Evolutionary conservation across 2,888 invertebrate species (phyloP).

Genomic region (Ditula angustiorana): DNA sequence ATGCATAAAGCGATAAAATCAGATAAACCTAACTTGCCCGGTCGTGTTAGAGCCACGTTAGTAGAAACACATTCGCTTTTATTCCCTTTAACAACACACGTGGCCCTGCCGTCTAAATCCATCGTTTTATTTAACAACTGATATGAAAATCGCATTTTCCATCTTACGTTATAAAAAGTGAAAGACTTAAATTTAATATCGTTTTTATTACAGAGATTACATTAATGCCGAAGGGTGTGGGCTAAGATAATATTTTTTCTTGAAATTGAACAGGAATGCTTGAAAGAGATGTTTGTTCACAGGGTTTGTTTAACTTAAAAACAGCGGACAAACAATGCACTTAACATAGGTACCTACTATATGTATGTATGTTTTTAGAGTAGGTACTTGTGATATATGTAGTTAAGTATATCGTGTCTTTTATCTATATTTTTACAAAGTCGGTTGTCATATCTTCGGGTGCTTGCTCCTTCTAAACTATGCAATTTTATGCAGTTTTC

Average conservation of each 20-base stretch:
- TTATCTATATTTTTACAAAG: too few relatives aligned
- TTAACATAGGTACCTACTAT: too few relatives aligned
- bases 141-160: slow-evolving; percentile 79
- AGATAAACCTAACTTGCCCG: too few relatives aligned
- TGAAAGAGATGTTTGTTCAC: slow-evolving; percentile 36
- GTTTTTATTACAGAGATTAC: slow-evolving; percentile 81
- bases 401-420: too few relatives aligned
- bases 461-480: too few relatives aligned
- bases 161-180: slow-evolving; percentile 77
- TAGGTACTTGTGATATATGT: too few relatives aligned
- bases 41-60: not conserved
- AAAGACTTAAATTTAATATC: slow-evolving; percentile 78
- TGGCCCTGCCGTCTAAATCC: slow-evolving; percentile 66
- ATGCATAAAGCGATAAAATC: not conserved
- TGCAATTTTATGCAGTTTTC: too few relatives aligned
- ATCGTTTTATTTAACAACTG: slow-evolving; percentile 79
- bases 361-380: too few relatives aligned
- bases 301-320: not conserved
- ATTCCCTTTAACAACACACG: slow-evolving; percentile 58
- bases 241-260: slow-evolving; percentile 43
- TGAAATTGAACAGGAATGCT: slow-evolving; percentile 42
- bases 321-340: too few relatives aligned
- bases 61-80: slow-evolving; percentile 40
- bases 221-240: slow-evolving; percentile 67
- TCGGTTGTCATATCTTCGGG: too few relatives aligned